Conservation (phyloP, 2,888 invertebrate genomes). For the Chymomyza amoena region DNA sequence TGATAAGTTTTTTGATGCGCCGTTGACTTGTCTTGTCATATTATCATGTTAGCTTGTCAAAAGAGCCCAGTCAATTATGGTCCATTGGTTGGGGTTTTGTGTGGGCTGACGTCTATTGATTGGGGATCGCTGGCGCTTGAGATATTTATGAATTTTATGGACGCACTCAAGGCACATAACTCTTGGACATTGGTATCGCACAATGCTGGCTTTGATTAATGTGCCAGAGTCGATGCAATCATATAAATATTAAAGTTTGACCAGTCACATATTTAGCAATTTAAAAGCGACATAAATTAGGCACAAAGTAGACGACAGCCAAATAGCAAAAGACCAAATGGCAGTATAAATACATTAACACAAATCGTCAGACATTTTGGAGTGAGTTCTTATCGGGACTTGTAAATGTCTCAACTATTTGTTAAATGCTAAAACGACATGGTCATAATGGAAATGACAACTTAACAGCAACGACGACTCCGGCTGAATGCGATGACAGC, state of each 20-base stretch:
- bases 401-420: constrained; percentile 78
- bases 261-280: constrained; percentile 27
- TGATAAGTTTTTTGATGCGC: constrained; percentile 58
- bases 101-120: constrained; percentile 50
- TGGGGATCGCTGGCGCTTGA: constrained; percentile 19
- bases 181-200: background rate
- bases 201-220: constrained; percentile 58
- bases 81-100: constrained; percentile 30
- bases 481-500: constrained; percentile 25
- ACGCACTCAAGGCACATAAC: constrained; percentile 6
- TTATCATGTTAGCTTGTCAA: constrained; percentile 68
- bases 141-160: constrained; percentile 52
- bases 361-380: constrained; percentile 41
- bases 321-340: background rate
- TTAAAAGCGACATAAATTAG: constrained; percentile 67
- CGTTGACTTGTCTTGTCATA: constrained; percentile 70
- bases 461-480: constrained; percentile 54
- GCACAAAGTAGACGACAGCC: background rate
- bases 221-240: constrained; percentile 37
- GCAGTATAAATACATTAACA: constrained; percentile 58
- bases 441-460: constrained; percentile 77
- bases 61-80: constrained; percentile 45
- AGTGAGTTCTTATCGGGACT: constrained; percentile 62
- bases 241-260: constrained; percentile 63
- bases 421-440: constrained; percentile 76